Evolutionary conservation across 2,888 invertebrate species (phyloP), one percentile per base, ranked within the genome.

Genomic region (Meiosimyza platycephala): DNA sequence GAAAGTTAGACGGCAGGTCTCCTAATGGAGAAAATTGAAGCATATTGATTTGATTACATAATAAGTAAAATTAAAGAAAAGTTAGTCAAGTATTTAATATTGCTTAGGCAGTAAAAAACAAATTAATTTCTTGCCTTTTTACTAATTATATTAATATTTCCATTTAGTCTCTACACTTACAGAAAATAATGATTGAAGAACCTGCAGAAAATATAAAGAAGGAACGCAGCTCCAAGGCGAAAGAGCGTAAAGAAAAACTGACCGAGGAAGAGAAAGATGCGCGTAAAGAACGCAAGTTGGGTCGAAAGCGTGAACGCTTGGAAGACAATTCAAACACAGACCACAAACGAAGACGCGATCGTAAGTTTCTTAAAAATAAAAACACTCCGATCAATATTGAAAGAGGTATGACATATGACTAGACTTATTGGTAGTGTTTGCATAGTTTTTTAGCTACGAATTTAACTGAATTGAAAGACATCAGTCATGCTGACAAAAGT

Each of bases 261-360:
- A 92, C 91, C 68, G 94, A 94, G 76, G 94, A 94, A 85, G 94
- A 94, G 81, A 92, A 94, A 82, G 95, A 95, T 86, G 87, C 91
- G 13, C 90, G 94, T 78, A 93, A 93, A 88, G 95, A 95, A 87
- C 91, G 94, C 83, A 95, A 94, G 88, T 88, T 94, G 83, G 93
- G 92, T 71, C 90, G 94, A 40, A 95, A 95, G 86, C 90, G 95
- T 89, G 94, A 94, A 84, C 90, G 94, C 80, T 88, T 91, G 22
- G 94, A 94, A 73, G 95, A 95, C 83, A 88, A 91, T 0, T 85
- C 90, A 47, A 83, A 90, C 51, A 88, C 90, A 62, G 95, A 95
- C 85, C 92, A 93, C 82, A 95, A 95, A 84, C 89, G 94, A 77
- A 89, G 95, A 71, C 92, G 95, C 79, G 95, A 95, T 78, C 94